Base-by-base conservation (phyloP, 2,113 vertebrate species). In the Naja naja region DNA sequence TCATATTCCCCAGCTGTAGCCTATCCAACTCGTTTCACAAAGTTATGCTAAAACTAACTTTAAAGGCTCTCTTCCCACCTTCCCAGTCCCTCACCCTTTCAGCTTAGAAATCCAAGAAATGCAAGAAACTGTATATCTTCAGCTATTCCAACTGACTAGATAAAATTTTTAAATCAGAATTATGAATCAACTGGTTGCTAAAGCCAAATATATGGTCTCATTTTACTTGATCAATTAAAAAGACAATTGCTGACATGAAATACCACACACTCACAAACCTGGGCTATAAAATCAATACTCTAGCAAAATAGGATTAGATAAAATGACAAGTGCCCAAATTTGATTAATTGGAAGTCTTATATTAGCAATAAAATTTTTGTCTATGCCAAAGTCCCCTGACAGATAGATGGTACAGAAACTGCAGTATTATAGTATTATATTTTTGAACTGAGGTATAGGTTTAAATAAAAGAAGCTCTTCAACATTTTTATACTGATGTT, bases 201-300 rank as follows among this genome's bases (percentile, higher is more conserved):
- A n/a, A 86, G 54, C 55, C 27, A 45, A 86, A 64, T 86, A 45
- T 60, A 64, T 86, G 45, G 54, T 90, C 88, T 93, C 52, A 2
- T 56, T 86, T 93, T 47, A 60, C 92, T 93, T 34, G 45, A 64
- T 81, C 92, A 93, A 90, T 90, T 91, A 91, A 93, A 95, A 90
- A 23, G 47, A 20, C 11, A 58, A 20, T 90, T 53, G 2, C 87
- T 93, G 93, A 91, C 1, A 45, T 92, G 89, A 89, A 87, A 30
- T 91, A 91, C 94, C 2, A 92, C 88, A 89, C 74, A n/a, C 1
- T 87, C 3, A 88, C 25, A 93, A 93, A 56, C 0, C 74, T 74
- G 87, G 89, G 23, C 55, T 94, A 94, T 92, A 60, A 88, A 89
- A 88, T 93, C 5, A 81, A 16, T 56, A 93, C 39, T 74, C 11